Percentiles rank a stretch among this genome's conserved stretches.
phyloP scores from a whole-genome alignment of 2,797 vertebrate genomes.

The Hylomyscus alleni region DNA sequence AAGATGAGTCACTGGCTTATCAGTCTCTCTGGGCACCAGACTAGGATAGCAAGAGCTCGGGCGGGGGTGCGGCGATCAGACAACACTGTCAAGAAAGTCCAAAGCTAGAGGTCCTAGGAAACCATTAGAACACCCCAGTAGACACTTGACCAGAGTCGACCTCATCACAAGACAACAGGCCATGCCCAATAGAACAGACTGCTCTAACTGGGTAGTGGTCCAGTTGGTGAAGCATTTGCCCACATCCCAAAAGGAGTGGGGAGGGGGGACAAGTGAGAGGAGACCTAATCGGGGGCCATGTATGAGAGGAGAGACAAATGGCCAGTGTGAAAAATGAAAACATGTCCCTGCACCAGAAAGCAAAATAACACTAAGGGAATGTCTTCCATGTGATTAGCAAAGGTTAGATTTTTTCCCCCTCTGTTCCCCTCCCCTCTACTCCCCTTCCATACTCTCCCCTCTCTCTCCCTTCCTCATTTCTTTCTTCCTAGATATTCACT shows the following conservation, averaged over 20 bases:
- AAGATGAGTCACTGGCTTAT: constrained; percentile 1
- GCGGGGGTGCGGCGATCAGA: neutral
- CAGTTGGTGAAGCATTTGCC: neutral
- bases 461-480: too few species aligned
- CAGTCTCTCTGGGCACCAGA: neutral
- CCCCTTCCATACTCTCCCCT: neutral
- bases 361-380: neutral
- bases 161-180: neutral
- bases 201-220: neutral
- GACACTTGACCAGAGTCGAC: neutral
- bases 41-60: neutral
- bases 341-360: constrained; percentile 6
- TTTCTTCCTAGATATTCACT: neutral
- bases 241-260: neutral
- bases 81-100: neutral
- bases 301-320: constrained; percentile 36
- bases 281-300: neutral
- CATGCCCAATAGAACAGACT: neutral
- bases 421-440: too few species aligned
- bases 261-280: neutral
- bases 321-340: neutral
- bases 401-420: neutral
- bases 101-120: neutral
- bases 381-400: neutral
- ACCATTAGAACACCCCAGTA: neutral